A percentile compares a stretch with the other conserved stretches of the same genome.
phyloP scores from a whole-genome alignment of 2,797 vertebrate genomes.

The Phyllotis vaccarum region DNA sequence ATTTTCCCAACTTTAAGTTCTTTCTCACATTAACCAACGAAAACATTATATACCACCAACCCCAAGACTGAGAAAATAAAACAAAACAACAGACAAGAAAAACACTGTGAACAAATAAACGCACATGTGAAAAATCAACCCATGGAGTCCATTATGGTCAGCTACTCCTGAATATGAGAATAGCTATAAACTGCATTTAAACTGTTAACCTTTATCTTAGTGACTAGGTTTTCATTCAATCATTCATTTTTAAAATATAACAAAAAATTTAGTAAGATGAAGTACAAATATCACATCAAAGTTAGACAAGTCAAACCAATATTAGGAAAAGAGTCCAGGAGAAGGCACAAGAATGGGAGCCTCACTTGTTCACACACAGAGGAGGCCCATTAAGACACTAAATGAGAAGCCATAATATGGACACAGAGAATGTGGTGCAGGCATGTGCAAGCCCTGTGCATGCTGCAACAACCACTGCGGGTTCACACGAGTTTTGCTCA shows the following conservation, averaged over 20 bases:
- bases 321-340: not conserved
- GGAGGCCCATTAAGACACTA: not conserved
- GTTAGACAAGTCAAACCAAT: not conserved
- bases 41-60: not conserved
- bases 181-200: not conserved
- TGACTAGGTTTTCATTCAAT: not conserved
- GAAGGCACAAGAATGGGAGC: not conserved
- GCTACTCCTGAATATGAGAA: not conserved
- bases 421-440: not conserved
- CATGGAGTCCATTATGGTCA: not conserved
- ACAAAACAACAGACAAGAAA: not conserved
- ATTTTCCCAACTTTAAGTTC: not conserved
- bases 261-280: not conserved
- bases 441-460: no score
- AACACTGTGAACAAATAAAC: not conserved
- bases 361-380: no score
- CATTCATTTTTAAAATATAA: not conserved
- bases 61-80: no score
- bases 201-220: not conserved
- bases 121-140: not conserved
- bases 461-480: not conserved
- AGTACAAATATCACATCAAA: not conserved
- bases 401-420: not conserved
- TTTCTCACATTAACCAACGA: not conserved
- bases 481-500: no score